phyloP scores from a whole-genome alignment of 2,888 invertebrate genomes.

The Agapostemon virescens region DNA sequence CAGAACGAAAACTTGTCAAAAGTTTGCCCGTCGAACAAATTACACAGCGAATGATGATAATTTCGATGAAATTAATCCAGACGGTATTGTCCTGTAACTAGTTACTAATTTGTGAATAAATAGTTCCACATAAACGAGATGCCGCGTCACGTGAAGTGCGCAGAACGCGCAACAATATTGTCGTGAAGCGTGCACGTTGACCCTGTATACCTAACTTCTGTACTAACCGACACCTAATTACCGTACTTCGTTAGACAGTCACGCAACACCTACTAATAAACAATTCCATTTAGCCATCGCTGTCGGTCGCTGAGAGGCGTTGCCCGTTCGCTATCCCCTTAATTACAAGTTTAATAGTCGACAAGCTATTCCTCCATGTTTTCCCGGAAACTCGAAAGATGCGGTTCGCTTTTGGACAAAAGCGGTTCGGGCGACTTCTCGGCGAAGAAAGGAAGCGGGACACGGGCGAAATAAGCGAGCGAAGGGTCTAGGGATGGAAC shows the following conservation, averaged over 20 bases:
- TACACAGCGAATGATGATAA: too few relatives aligned
- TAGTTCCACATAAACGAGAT: too few relatives aligned
- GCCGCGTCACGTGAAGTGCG: too few relatives aligned
- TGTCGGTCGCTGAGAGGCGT: slow-evolving; percentile 1
- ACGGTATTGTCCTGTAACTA: too few relatives aligned
- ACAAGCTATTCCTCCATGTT: not conserved
- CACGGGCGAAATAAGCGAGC: not conserved
- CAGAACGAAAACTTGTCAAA: too few relatives aligned
- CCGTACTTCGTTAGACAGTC: not conserved
- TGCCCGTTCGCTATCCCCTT: slow-evolving; percentile 9
- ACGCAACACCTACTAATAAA: slow-evolving; percentile 9
- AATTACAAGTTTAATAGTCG: slow-evolving; percentile 23
- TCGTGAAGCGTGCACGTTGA: too few relatives aligned
- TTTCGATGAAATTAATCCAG: too few relatives aligned
- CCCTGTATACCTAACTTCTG: not conserved
- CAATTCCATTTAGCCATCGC: slow-evolving; percentile 13
- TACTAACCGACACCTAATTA: too few relatives aligned
- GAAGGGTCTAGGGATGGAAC: not conserved
- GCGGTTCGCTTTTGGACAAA: not conserved
- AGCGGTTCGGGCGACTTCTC: not conserved
- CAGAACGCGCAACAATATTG: too few relatives aligned
- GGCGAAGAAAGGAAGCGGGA: not conserved
- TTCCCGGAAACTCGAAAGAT: not conserved
- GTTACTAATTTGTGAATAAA: too few relatives aligned
- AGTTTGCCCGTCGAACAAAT: too few relatives aligned